phyloP scores from a whole-genome alignment of 2,797 vertebrate genomes.

The Acipenser transmontanus region DNA sequence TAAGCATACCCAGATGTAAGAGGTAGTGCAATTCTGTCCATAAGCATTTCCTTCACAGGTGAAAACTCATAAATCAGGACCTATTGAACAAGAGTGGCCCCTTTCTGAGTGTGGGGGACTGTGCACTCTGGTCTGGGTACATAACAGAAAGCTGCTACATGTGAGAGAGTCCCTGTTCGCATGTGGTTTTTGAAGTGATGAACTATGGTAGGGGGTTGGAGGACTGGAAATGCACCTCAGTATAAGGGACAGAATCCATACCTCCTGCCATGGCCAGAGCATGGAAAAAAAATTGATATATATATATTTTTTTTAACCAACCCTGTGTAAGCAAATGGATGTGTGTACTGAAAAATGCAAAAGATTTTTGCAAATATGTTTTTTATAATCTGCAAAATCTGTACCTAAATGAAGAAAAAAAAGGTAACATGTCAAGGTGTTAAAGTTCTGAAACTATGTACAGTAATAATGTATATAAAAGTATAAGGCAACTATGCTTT shows the following conservation, averaged over 20 bases:
- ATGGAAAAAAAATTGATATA: constrained; percentile 51
- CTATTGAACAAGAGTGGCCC: constrained; percentile 5
- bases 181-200: too few relatives aligned
- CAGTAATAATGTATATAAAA: too few relatives aligned
- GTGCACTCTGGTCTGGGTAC: background rate
- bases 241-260: constrained; percentile 20
- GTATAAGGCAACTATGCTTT: too few relatives aligned
- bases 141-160: too few relatives aligned
- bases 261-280: constrained; percentile 50
- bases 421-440: background rate
- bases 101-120: constrained; percentile 6
- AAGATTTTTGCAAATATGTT: constrained; percentile 58
- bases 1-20: background rate
- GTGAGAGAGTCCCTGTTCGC: too few relatives aligned
- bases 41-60: constrained; percentile 16
- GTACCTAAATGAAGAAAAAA: constrained; percentile 47
- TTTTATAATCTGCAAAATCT: constrained; percentile 71
- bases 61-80: constrained; percentile 17
- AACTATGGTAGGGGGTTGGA: background rate
- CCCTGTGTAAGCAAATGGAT: constrained; percentile 28
- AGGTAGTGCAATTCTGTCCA: constrained; percentile 9
- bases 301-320: constrained; percentile 37
- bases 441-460: too few relatives aligned
- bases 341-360: constrained; percentile 58
- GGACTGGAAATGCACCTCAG: constrained; percentile 6